Conservation (phyloP, 2,888 invertebrate species). For the Hirudinaria manillensis region DNA sequence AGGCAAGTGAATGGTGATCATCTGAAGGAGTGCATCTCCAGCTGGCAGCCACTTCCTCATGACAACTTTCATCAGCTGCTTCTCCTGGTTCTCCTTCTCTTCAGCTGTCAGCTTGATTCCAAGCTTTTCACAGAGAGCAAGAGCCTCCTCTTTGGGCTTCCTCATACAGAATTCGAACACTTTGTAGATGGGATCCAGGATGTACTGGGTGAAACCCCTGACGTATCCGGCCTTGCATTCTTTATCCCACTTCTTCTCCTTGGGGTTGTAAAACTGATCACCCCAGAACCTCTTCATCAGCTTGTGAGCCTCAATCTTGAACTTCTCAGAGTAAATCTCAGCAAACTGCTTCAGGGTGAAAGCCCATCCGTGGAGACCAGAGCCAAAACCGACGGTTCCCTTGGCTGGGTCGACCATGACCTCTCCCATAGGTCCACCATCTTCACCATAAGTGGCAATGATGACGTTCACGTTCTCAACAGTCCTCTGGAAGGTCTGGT, state of each 20-base stretch:
- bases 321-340: slow-evolving; percentile 97
- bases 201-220: slow-evolving; percentile 97
- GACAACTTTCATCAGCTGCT: slow-evolving; percentile 79
- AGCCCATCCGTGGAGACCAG: slow-evolving; percentile 99
- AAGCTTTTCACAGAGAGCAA: slow-evolving; percentile 78
- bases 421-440: slow-evolving; percentile 97
- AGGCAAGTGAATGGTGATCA: slow-evolving; percentile 99
- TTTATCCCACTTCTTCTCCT: slow-evolving; percentile 79
- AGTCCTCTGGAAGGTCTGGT: slow-evolving; percentile 98
- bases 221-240: slow-evolving; percentile 58
- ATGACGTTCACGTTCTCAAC: slow-evolving; percentile 99
- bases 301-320: slow-evolving; percentile 84
- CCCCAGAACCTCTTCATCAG: slow-evolving; percentile 94
- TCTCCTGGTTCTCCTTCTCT: slow-evolving; percentile 92
- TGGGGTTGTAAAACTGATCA: slow-evolving; percentile 94
- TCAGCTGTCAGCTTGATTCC: slow-evolving; percentile 86
- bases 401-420: slow-evolving; percentile 95
- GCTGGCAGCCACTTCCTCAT: slow-evolving; percentile 99
- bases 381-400: slow-evolving; percentile 98
- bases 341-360: slow-evolving; percentile 99
- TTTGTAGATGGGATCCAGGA: slow-evolving; percentile 97
- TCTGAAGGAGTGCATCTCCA: slow-evolving; percentile 97
- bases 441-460: slow-evolving; percentile 89
- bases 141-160: slow-evolving; percentile 88
- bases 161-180: slow-evolving; percentile 80